Base-by-base conservation (phyloP, 2,888 invertebrate genomes). In the Dryadula phaetusa region DNA sequence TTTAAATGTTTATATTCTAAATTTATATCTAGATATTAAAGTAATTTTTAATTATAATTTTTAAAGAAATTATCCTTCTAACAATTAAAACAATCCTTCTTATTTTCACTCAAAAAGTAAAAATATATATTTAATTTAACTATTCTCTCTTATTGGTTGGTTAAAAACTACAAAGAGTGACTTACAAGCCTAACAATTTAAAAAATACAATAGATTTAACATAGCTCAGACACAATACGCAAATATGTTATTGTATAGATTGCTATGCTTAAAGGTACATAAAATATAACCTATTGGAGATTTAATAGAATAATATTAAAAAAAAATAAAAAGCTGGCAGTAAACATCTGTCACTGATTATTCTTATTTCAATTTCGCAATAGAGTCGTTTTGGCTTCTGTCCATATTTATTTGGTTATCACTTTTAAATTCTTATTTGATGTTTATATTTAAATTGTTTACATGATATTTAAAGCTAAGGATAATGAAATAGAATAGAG, bases 341-440 rank as follows among this genome's bases (percentile, higher is more conserved):
- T 49, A 16, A 53, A 49, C 6, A 62, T 62, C 34, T 62, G 64
- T 58, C 67, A 62, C 22, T 22, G 22, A 62, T 28, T 40, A 47
- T 87, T 87, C 87, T 75, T 78, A 84, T 82, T 89, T 89, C 81
- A 84, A 88, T 85, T 78, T 75, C 74, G 70, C 71, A 77, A 70
- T 73, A 72, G 77, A 83, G 67, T 70, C 70, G 47, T 80, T 78
- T 82, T 82, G 73, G 77, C 78, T 79, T 79, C 77, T 75, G 74
- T 74, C 77, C 75, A 77, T 81, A 76, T 77, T 82, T 81, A 77
- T 87, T 87, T 87, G 84, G 86, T 80, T 77, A 77, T 72, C 49
- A 64, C 77, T 64, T 77, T 81, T 82, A 83, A 85, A 79, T 75
- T 75, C 71, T 64, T 74, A 72, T 82, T 78, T 76, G 79, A 77